Evolutionary conservation across 92 coral and sea anemone genomes (phyloP).

Genomic region (Epizoanthus ramosus): DNA sequence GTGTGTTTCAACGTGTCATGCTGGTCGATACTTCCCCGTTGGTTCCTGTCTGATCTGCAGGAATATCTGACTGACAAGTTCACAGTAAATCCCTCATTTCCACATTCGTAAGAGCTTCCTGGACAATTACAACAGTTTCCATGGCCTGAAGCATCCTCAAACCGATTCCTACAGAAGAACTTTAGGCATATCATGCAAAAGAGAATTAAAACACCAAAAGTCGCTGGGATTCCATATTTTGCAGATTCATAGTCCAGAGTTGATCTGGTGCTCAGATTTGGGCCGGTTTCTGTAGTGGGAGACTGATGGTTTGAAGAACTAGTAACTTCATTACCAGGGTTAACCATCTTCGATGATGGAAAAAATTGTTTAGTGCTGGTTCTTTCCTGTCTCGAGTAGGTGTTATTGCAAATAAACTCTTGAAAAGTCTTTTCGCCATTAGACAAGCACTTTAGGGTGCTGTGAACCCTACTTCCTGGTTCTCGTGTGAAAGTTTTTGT

Average conservation of each 20-base stretch:
- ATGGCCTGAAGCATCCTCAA: background rate
- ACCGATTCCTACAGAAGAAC: background rate
- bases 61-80: background rate
- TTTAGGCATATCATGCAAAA: background rate
- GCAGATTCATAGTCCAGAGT: background rate
- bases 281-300: background rate
- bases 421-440: background rate
- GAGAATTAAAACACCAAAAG: background rate
- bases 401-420: background rate
- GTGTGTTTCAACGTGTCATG: background rate
- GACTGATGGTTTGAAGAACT: too few species aligned
- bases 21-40: background rate
- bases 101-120: background rate
- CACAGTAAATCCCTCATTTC: background rate
- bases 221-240: slow-evolving; percentile 7
- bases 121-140: background rate
- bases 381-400: background rate
- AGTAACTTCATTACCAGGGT: too few species aligned
- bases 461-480: background rate
- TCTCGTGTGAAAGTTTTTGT: background rate
- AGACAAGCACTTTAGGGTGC: background rate
- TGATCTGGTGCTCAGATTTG: background rate
- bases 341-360: too few species aligned
- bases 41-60: background rate
- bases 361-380: too few species aligned